Evolutionary conservation across 2,888 invertebrate species (phyloP).

Genomic region (Podabrus alpinus): DNA sequence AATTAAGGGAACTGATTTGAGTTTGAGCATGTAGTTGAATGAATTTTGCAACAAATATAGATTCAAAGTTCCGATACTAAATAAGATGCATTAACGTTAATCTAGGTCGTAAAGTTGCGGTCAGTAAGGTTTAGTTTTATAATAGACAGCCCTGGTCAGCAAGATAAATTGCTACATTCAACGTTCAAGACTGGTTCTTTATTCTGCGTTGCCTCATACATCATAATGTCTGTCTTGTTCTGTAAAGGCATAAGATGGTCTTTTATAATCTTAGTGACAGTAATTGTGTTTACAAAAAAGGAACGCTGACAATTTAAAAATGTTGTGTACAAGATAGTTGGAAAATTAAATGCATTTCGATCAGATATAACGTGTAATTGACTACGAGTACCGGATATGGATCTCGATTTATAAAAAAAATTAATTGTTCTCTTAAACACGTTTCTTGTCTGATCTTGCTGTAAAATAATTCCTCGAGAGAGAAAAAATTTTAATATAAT

Average conservation of each 20-base stretch:
- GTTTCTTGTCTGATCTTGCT: neutral
- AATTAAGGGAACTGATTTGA: neutral
- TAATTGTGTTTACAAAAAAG: conserved; percentile 24
- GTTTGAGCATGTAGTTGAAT: neutral
- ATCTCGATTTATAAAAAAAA: neutral
- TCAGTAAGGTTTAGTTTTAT: conserved; percentile 31
- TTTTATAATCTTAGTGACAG: conserved; percentile 34
- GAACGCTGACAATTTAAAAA: conserved; percentile 22
- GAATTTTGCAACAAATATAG: conserved; percentile 5
- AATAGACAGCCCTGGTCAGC: conserved; percentile 40
- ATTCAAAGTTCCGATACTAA: conserved; percentile 20
- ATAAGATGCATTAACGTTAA: conserved; percentile 23
- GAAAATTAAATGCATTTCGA: conserved; percentile 10
- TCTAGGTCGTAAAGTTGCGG: conserved; percentile 25
- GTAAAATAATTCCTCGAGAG: neutral
- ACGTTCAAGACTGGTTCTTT: conserved; percentile 46
- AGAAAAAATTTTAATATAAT: neutral
- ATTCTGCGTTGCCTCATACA: conserved; percentile 42
- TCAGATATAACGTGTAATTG: neutral
- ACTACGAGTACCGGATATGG: neutral
- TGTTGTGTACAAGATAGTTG: conserved; percentile 2
- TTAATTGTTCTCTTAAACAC: neutral
- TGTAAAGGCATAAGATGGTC: conserved; percentile 35
- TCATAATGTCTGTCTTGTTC: conserved; percentile 45
- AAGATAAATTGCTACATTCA: conserved; percentile 47